Evolutionary conservation across 2,797 vertebrate genomes (phyloP), one percentile per base, ranked within the genome.

Genomic region (Petrocephalus schoutedeni): DNA sequence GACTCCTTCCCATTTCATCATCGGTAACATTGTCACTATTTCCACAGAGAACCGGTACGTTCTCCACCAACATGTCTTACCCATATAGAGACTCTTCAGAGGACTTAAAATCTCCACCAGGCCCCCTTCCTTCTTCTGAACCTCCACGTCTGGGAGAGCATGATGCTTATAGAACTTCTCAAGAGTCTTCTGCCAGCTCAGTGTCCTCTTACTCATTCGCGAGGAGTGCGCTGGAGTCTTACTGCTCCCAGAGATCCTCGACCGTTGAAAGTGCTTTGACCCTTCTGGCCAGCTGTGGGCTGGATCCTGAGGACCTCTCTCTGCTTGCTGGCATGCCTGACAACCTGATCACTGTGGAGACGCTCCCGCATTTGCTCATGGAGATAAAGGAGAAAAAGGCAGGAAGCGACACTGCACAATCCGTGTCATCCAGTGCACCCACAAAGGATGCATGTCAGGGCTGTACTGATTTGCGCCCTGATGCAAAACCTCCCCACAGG

Each of bases 251-350:
- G 21, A 88, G 89, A 88, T 19, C 91, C 0, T 89, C 91, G 59
- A 61, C 64, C 5, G 32, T 57, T 16, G 93, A 94, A 0, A 86
- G 88, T 0, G 93, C 93, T 49, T 86, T 93, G 41, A 90, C 89
- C 90, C 91, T 96, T 92, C 92, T 96, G 74, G 93, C 77, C 88
- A 95, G 94, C 91, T 95, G 93, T 28, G 95, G 95, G 7, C 91
- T 95, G 87, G 94, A 95, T 21, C 90, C 94, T 7, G 85, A 83
- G 0, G 95, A 96, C 74, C 90, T 95, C 88, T 90, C 94, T n/a
- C 88, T 93, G 19, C 92, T 96, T 3, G 94, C 95, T 0, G 88
- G 95, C 87, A 91, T 96, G 10, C 95, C 95, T 0, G 95, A 95
- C 87, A 92, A 95, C 36, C 90, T 94, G 84, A 92, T 96, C 23